Percentiles rank a stretch among this genome's conserved stretches.
phyloP scores from a whole-genome alignment of 2,113 vertebrate genomes.

The Thomomys bottae region DNA sequence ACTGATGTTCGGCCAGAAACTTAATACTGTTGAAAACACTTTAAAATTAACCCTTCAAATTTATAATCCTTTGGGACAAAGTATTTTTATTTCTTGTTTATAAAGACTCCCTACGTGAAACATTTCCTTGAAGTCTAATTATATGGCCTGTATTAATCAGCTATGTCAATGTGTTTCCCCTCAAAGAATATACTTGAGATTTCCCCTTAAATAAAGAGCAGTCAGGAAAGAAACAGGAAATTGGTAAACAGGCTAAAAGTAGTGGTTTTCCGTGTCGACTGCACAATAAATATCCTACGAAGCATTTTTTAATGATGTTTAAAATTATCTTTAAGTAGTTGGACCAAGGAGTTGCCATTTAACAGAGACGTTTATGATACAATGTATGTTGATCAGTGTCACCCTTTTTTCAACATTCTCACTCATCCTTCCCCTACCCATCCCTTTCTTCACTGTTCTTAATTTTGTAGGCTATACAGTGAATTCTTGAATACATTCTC shows the following conservation, averaged over 20 bases:
- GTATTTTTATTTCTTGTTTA: not conserved
- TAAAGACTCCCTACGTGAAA: slow-evolving; percentile 32
- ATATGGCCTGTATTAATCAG: slow-evolving; percentile 26
- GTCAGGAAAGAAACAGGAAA: not conserved
- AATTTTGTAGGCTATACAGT: no score
- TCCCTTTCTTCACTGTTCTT: no score
- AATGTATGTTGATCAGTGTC: no score
- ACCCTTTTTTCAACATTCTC: no score
- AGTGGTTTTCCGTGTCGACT: not conserved
- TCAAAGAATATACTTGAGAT: not conserved
- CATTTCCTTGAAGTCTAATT: slow-evolving; percentile 23
- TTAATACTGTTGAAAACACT: not conserved
- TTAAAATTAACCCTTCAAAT: slow-evolving; percentile 31
- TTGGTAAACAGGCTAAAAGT: not conserved
- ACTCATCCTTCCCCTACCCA: no score
- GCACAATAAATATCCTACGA: not conserved
- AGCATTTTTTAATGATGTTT: not conserved
- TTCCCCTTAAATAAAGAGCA: not conserved
- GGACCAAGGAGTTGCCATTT: no score
- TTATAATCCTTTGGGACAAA: not conserved
- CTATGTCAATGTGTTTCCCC: not conserved
- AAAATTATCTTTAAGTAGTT: not conserved
- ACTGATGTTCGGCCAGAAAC: no score
- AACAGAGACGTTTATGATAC: no score
- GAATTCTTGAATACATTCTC: no score